Percentiles rank a stretch among this genome's conserved stretches.
These are phyloP conservation scores for Ceyx cyanopectus DNA, from an alignment of 2,113 vertebrate species.

Conservation along the genomic window DNA sequence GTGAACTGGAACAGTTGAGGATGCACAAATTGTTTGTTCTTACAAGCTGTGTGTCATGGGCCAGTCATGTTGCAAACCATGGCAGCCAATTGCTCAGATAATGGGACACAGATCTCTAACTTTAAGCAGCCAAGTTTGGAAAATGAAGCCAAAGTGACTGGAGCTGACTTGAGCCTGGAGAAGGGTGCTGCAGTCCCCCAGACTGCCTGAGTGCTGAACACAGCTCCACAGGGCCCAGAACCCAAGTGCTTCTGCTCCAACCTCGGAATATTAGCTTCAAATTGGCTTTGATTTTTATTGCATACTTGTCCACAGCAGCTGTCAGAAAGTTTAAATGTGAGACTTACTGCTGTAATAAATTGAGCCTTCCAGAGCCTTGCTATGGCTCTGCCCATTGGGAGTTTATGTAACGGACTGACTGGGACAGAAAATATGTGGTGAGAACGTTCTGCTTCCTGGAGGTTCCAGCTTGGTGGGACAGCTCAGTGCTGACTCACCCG, in stretches of 20 bases:
- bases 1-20: not conserved
- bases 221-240: not conserved
- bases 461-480: slow-evolving; percentile 23
- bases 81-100: not conserved
- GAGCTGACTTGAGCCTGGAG: not conserved
- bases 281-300: slow-evolving; percentile 29
- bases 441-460: slow-evolving; percentile 48
- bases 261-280: not conserved
- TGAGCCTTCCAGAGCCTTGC: slow-evolving; percentile 45
- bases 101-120: not conserved
- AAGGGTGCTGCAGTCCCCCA: not conserved
- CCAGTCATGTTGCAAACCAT: not conserved
- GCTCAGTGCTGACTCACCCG: slow-evolving; percentile 59
- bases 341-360: slow-evolving; percentile 63
- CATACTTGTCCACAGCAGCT: slow-evolving; percentile 59
- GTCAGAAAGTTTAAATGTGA: slow-evolving; percentile 59
- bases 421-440: slow-evolving; percentile 22
- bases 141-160: not conserved
- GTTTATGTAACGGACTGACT: slow-evolving; percentile 54
- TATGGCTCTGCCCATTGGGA: slow-evolving; percentile 31
- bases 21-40: not conserved
- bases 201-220: not conserved
- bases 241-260: not conserved
- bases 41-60: not conserved
- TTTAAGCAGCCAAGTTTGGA: not conserved